A percentile compares a stretch with the other conserved stretches of the same genome.
Conservation (phyloP, 2,113 vertebrate species). For the Osmerus mordax region DNA sequence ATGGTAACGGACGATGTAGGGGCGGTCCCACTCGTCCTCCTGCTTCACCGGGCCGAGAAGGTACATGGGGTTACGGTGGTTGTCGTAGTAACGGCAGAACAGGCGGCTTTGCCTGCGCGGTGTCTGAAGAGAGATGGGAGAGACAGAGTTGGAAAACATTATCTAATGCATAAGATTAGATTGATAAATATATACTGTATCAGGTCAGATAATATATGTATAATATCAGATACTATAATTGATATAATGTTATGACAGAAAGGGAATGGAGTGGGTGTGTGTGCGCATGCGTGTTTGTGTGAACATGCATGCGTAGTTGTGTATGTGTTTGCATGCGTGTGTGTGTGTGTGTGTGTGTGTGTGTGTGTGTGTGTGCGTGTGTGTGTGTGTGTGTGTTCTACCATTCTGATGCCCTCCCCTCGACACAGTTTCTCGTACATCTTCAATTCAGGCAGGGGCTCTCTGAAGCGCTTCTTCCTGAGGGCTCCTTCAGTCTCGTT, state of each 20-base stretch:
- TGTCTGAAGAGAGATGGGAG: slow-evolving; percentile 68
- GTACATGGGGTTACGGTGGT: slow-evolving; percentile 78
- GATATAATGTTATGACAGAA: too few relatives aligned
- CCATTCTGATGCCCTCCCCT: slow-evolving; percentile 92
- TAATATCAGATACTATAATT: too few relatives aligned
- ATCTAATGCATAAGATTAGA: too few relatives aligned
- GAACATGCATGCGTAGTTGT: too few relatives aligned
- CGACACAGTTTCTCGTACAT: slow-evolving; percentile 98
- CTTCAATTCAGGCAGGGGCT: slow-evolving; percentile 87
- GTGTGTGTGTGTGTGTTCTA: slow-evolving; percentile 53
- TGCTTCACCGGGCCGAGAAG: slow-evolving; percentile 85
- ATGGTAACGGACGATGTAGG: slow-evolving; percentile 88
- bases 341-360: not conserved
- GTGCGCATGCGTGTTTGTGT: too few relatives aligned
- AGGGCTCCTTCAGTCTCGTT: slow-evolving; percentile 48
- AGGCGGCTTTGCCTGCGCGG: slow-evolving; percentile 84
- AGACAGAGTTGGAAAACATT: not conserved
- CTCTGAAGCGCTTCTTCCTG: slow-evolving; percentile 68
- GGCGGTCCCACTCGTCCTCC: slow-evolving; percentile 95
- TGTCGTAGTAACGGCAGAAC: slow-evolving; percentile 89
- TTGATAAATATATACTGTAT: too few relatives aligned
- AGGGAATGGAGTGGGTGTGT: not conserved
- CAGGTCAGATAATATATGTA: not conserved
- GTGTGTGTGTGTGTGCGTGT: not conserved
- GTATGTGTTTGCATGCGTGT: too few relatives aligned